These are phyloP conservation scores for Seriola dumerili DNA, from an alignment of 2,113 vertebrate species.

Conservation along the genomic window DNA sequence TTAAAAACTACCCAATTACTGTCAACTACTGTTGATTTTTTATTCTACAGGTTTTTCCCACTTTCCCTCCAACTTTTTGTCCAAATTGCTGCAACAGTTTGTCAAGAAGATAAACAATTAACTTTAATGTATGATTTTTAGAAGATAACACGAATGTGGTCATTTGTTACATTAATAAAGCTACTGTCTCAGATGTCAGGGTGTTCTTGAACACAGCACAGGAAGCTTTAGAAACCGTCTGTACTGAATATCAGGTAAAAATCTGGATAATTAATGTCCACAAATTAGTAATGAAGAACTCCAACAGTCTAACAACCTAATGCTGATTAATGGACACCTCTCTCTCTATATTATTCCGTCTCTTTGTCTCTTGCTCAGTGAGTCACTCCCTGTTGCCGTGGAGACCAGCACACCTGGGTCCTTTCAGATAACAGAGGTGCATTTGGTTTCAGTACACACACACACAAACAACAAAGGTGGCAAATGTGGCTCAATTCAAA, in stretches of 20 bases:
- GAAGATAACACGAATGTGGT: background rate
- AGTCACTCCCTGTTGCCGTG: slow-evolving; percentile 56
- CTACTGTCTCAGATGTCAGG: background rate
- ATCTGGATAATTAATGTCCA: background rate
- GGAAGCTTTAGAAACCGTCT: background rate
- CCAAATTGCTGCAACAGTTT: too few relatives aligned
- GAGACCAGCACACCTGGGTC: slow-evolving; percentile 65
- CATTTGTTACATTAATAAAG: background rate
- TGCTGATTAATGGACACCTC: background rate
- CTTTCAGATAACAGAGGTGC: slow-evolving; percentile 57
- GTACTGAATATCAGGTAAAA: background rate
- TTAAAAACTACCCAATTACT: too few relatives aligned
- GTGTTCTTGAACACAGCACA: background rate
- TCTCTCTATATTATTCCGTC: background rate
- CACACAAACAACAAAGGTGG: background rate
- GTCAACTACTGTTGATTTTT: too few relatives aligned
- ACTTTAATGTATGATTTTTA: background rate
- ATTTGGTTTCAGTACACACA: slow-evolving; percentile 22
- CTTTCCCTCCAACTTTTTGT: too few relatives aligned
- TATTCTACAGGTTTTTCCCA: too few relatives aligned
- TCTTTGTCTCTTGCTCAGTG: slow-evolving; percentile 21
- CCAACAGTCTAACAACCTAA: background rate
- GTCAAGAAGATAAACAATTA: too few relatives aligned
- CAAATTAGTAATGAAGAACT: background rate
- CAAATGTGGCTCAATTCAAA: slow-evolving; percentile 28